Percentiles rank a stretch among this genome's conserved stretches.
Evolutionary conservation across 2,888 invertebrate genomes (phyloP).

Genomic region (Peribatodes rhomboidaria): DNA sequence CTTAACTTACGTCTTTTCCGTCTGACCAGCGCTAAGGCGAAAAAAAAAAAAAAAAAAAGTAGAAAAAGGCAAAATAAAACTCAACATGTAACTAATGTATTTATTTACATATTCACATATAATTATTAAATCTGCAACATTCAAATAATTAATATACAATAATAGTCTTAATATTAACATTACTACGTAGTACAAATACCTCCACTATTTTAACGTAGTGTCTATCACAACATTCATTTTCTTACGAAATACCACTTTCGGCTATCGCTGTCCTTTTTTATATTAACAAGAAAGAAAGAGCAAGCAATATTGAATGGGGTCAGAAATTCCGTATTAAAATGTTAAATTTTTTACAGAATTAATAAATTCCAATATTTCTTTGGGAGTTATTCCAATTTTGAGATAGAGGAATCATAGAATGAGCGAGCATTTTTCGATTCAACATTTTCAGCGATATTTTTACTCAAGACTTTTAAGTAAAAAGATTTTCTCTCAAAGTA

Average conservation of each 20-base stretch:
- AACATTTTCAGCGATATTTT: slow-evolving; percentile 8
- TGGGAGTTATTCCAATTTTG: background rate
- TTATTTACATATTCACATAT: slow-evolving; percentile 86
- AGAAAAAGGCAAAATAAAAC: slow-evolving; percentile 49
- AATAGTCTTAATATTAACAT: slow-evolving; percentile 57
- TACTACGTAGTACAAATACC: slow-evolving; percentile 66
- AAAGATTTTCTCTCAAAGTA: slow-evolving; percentile 1
- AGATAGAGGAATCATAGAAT: slow-evolving; percentile 6
- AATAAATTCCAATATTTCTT: background rate
- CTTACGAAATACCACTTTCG: slow-evolving; percentile 48
- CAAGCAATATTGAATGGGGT: slow-evolving; percentile 29
- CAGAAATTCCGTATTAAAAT: slow-evolving; percentile 4
- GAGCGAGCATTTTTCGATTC: slow-evolving; percentile 1
- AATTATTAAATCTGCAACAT: slow-evolving; percentile 77
- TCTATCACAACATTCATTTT: slow-evolving; percentile 86
- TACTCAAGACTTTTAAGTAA: background rate
- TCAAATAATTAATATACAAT: slow-evolving; percentile 71
- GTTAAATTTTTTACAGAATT: background rate
- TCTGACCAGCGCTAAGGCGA: no score
- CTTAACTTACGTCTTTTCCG: no score
- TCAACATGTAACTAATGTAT: slow-evolving; percentile 76
- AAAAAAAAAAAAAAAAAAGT: no score
- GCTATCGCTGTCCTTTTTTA: slow-evolving; percentile 39
- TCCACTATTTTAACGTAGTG: slow-evolving; percentile 46
- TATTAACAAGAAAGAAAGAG: slow-evolving; percentile 35